Base-by-base conservation (phyloP, 2,797 vertebrate species). In the Anabacerthia variegaticeps region DNA sequence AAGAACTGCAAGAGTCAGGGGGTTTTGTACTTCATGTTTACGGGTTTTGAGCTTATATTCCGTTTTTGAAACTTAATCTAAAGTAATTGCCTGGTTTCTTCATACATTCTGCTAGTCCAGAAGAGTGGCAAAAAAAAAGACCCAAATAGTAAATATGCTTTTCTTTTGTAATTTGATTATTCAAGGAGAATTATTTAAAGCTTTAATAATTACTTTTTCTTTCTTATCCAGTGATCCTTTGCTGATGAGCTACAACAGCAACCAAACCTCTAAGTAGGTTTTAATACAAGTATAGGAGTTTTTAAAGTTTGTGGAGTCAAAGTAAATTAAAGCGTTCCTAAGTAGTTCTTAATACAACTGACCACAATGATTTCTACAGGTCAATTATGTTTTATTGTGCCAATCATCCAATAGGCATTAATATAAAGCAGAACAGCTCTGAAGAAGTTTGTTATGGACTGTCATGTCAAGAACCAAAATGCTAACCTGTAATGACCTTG, bases 291-390 rank as follows among this genome's bases (percentile, higher is more conserved):
- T 32, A 55, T 12, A 86, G 81, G 91, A 80, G 74, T 89, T 91
- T 93, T 92, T 69, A 83, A 89, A 93, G 28, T 46, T 61, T 92
- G 48, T 72, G 32, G 48, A 90, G 85, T 91, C 95, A 87, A 91
- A 94, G 41, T 85, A 76, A 95, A 94, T 95, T 93, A 91, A 96
- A 93, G 71, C 68, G 56, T 85, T 67, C 63, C 43, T 85, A 95
- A 96, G 87, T 85, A 92, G 72, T 65, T 74, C 80, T 84, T 96
- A 95, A 92, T 92, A 73, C 62, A 94, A 77, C 75, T 92, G 92
- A 76, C 89, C 83, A 65, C 59, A 91, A 61, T 68, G 68, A 95
- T 94, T 97, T 94, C 73, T 87, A 72, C 73, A 75, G 78, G 49
- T 56, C 51, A 89, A 92, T 96, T 95, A 91, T n/a, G 23, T 84